Base-by-base conservation (phyloP, 30 jellyfish, hydroid and myxozoan species). In the Rhopilema esculentum region DNA sequence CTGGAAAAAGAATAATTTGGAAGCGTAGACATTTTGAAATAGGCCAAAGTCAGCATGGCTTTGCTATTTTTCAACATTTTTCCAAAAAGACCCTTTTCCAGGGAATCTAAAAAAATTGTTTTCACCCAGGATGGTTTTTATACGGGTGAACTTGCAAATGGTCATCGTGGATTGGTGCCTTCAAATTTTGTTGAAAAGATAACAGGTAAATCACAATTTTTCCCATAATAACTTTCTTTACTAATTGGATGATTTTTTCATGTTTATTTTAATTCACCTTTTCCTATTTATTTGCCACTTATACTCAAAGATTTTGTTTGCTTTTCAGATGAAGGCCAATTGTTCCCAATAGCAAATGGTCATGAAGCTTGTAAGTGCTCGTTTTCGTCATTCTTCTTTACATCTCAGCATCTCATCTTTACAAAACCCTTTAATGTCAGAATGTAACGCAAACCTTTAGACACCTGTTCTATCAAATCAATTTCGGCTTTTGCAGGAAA, bases 161-260 rank as follows among this genome's bases (percentile, higher is more conserved):
- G 98, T 4, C 89, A 89, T 64, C 97, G 98, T 25, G 98, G 98
- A 15, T 73, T 93, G 61, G 96, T 93, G 0, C 98, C 98, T 21
- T 93, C 98, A 18, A 93, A 93, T 63, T 87, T 88, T 22, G 86
- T 93, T 1, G 93, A 93, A 69, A 89, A 75, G 84, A 70, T 88
- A 27, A 74, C 91, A 22, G 98, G 98, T 93, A n/a, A n/a, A n/a
- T n/a, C n/a, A n/a, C n/a, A n/a, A n/a, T 40, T 12, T 40, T 40
- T 40, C 57, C 12, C 57, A 40, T 40, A 2, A 40, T 40, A 12
- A 6, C 57, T n/a, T n/a, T n/a, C n/a, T n/a, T n/a, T n/a, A n/a
- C n/a, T n/a, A n/a, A 40, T 12, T 40, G 6, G 6, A 12, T 40
- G 57, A 6, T 6, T 12, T 6, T 40, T 40, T 40, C 12, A 12